Conservation (phyloP, 2,888 invertebrate genomes). For the Matsumyia berberina region DNA sequence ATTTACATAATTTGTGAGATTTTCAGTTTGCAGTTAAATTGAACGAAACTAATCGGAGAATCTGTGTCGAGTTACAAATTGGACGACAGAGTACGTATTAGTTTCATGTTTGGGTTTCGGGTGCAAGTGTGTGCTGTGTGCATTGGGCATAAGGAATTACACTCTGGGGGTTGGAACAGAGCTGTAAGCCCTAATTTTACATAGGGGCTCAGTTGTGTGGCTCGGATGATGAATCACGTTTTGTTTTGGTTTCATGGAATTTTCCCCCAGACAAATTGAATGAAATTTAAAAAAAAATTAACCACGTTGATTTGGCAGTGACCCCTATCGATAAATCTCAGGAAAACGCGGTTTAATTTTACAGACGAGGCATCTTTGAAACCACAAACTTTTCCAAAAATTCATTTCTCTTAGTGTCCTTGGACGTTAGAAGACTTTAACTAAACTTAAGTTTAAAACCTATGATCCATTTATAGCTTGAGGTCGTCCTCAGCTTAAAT, state of each 20-base stretch:
- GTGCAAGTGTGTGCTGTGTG: slow-evolving; percentile 36
- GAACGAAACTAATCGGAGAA: slow-evolving; percentile 64
- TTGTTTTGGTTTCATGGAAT: slow-evolving; percentile 15
- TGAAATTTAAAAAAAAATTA: neutral
- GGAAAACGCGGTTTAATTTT: too few species aligned
- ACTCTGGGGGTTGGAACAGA: slow-evolving; percentile 3
- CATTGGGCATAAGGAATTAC: slow-evolving; percentile 34
- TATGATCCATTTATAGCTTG: too few species aligned
- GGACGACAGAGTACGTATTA: slow-evolving; percentile 33
- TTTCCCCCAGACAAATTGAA: neutral
- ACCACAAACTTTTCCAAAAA: too few species aligned
- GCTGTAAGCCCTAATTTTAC: slow-evolving; percentile 30
- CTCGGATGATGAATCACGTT: slow-evolving; percentile 31
- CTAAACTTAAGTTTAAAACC: too few species aligned
- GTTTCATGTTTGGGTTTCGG: slow-evolving; percentile 37
- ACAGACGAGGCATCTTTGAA: too few species aligned
- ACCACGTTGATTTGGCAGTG: too few species aligned
- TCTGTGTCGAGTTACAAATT: slow-evolving; percentile 57
- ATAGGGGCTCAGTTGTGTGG: slow-evolving; percentile 29
- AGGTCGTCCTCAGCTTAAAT: too few species aligned
- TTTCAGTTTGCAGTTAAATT: slow-evolving; percentile 57
- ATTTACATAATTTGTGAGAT: slow-evolving; percentile 62
- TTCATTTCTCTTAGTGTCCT: too few species aligned
- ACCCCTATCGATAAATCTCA: too few species aligned
- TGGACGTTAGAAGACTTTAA: too few species aligned